A percentile compares a stretch with the other conserved stretches of the same genome.
Evolutionary conservation across 2,113 vertebrate genomes (phyloP).

Genomic region (Chionomys nivalis): DNA sequence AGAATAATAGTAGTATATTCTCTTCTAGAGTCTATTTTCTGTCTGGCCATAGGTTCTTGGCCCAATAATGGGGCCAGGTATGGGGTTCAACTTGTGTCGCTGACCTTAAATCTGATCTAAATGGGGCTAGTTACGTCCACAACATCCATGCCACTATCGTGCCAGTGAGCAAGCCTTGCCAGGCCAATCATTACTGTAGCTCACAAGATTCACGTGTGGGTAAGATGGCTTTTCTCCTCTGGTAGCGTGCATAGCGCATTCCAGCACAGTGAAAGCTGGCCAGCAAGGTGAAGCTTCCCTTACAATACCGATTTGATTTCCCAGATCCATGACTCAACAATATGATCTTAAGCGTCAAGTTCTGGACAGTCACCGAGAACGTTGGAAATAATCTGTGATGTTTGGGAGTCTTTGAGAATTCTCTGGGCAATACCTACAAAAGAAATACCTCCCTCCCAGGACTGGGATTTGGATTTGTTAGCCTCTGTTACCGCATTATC

Average conservation of each 20-base stretch:
- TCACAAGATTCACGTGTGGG: neutral
- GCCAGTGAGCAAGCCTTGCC: neutral
- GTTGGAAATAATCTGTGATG: neutral
- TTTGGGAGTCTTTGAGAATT: neutral
- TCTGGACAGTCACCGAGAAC: neutral
- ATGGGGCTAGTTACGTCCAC: too few relatives aligned
- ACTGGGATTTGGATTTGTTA: neutral
- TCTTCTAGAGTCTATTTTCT: neutral
- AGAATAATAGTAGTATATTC: neutral
- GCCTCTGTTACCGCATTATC: neutral
- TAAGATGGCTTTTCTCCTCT: neutral
- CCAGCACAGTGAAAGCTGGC: neutral
- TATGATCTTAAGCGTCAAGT: neutral
- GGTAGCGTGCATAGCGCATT: neutral
- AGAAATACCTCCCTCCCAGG: neutral
- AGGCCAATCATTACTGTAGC: neutral
- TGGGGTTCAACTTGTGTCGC: neutral
- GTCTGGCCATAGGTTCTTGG: neutral
- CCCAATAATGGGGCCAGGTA: neutral
- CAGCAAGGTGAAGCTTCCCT: neutral
- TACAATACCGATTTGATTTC: neutral
- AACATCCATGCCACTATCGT: too few relatives aligned
- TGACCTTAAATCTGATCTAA: neutral
- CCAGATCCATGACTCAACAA: neutral
- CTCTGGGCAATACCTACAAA: neutral